Evolutionary conservation across 2,797 vertebrate genomes (phyloP).

Genomic region (Notoglanidium macrostoma): DNA sequence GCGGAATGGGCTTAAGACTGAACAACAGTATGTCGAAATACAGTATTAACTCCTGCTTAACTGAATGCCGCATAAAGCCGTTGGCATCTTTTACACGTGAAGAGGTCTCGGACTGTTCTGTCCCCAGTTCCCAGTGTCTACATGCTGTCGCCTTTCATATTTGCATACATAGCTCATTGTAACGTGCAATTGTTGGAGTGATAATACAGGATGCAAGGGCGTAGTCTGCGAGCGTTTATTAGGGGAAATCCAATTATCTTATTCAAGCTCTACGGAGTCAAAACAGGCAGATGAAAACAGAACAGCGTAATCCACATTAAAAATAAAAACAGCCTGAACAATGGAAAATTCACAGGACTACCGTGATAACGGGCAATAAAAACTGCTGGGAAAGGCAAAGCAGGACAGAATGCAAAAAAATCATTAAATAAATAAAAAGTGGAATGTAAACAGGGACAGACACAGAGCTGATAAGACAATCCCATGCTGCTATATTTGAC

Average conservation of each 20-base stretch:
- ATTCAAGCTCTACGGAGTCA: not conserved
- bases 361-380: not conserved
- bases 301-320: not conserved
- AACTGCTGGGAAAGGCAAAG: not conserved
- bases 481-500: not conserved
- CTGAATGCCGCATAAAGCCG: not conserved
- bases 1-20: not conserved
- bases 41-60: not conserved
- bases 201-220: not conserved
- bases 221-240: slow-evolving; percentile 1
- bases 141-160: not conserved
- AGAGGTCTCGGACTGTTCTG: not conserved
- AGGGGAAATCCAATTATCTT: slow-evolving; percentile 5
- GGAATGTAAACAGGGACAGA: not conserved
- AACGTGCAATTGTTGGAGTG: not conserved
- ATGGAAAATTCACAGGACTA: not conserved
- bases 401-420: not conserved
- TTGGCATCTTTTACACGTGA: too few relatives aligned
- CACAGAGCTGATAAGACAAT: not conserved
- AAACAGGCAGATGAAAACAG: not conserved
- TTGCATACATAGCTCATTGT: not conserved
- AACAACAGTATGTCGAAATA: not conserved
- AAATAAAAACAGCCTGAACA: not conserved
- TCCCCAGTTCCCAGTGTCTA: not conserved
- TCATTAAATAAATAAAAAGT: not conserved